A percentile compares a stretch with the other conserved stretches of the same genome.
phyloP scores from a whole-genome alignment of 2,797 vertebrate genomes.

The Nothura maculosa region DNA sequence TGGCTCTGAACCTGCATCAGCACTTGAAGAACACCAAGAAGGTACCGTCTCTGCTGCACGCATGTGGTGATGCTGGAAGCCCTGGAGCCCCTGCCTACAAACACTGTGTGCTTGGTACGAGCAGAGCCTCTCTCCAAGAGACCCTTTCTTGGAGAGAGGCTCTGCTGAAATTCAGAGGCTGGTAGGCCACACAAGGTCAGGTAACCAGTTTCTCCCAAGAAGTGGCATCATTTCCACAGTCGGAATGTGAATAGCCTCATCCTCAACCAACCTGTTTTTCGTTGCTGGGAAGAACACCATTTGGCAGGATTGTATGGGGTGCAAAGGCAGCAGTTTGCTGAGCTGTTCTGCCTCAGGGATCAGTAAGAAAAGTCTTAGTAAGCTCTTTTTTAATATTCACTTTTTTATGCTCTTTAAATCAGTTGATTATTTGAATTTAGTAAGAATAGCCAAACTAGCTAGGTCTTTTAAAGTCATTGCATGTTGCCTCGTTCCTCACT shows the following conservation, averaged over 20 bases:
- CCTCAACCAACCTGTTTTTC: not conserved
- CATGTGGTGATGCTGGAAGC: not conserved
- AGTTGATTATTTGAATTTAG: not conserved
- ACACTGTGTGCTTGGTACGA: not conserved
- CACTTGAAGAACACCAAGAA: constrained; percentile 90
- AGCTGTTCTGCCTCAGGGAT: not conserved
- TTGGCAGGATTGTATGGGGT: not conserved
- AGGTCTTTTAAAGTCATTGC: fast-evolving
- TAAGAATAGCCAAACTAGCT: not conserved
- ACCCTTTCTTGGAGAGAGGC: not conserved
- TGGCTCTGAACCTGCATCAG: constrained; percentile 95
- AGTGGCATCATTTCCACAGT: not conserved
- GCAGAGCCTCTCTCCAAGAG: not conserved
- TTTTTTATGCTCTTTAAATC: not conserved
- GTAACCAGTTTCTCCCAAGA: not conserved
- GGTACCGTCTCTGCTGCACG: constrained; percentile 75
- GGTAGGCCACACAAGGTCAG: not conserved
- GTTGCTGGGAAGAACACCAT: not conserved
- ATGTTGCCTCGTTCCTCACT: not conserved
- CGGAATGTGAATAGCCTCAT: not conserved
- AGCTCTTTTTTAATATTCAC: fast-evolving
- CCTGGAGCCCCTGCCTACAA: not conserved
- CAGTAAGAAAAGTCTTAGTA: fast-evolving
- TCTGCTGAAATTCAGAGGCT: not conserved
- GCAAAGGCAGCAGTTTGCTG: not conserved